These are phyloP conservation scores for Rhodinocichla rosea DNA, from an alignment of 2,113 vertebrate genomes.

Conservation along the genomic window DNA sequence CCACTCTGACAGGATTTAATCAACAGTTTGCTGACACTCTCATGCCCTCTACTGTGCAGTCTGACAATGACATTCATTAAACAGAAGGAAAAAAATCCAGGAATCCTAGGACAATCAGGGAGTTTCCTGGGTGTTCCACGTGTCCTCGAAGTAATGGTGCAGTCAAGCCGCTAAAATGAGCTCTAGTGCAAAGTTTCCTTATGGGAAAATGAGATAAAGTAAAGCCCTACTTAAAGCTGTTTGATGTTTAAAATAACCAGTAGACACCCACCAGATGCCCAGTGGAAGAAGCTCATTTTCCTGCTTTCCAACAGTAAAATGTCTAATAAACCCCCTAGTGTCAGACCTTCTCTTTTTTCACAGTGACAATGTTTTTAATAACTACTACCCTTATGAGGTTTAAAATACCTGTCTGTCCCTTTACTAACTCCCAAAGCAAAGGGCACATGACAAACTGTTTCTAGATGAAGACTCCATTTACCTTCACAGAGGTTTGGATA, in stretches of 20 bases:
- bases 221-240: neutral
- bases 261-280: neutral
- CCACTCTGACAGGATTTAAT: neutral
- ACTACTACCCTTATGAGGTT: neutral
- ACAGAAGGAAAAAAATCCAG: neutral
- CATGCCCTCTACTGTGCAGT: neutral
- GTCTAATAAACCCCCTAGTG: neutral
- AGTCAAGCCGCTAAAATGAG: neutral
- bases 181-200: neutral
- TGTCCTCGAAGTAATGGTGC: neutral
- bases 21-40: neutral
- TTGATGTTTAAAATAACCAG: neutral
- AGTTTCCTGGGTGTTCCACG: neutral
- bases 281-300: neutral
- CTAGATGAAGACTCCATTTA: neutral
- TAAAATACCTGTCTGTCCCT: neutral
- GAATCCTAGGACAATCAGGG: neutral
- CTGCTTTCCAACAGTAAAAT: neutral
- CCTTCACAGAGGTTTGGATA: neutral
- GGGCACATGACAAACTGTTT: neutral
- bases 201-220: neutral
- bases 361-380: neutral
- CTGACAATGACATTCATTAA: neutral
- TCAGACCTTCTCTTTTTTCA: neutral
- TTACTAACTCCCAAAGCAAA: neutral